Percentiles rank a stretch among this genome's conserved stretches.
These are phyloP conservation scores for Melanostoma mellinum DNA, from an alignment of 2,888 invertebrate species.

Conservation along the genomic window DNA sequence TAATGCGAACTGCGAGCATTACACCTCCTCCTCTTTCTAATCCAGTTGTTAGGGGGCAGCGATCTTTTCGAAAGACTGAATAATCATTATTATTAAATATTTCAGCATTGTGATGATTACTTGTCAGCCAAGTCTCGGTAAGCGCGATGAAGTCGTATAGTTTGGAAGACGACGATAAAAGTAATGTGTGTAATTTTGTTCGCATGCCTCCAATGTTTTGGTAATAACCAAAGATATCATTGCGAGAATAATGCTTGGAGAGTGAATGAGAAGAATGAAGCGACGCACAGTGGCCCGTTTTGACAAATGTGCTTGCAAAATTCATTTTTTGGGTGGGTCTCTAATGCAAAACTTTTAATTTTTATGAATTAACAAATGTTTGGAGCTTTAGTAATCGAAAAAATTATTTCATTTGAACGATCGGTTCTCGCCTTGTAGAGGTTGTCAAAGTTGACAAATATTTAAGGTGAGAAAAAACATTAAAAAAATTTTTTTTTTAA, in stretches of 20 bases:
- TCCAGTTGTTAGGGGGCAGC: background rate
- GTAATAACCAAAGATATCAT: background rate
- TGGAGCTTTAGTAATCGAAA: too few species aligned
- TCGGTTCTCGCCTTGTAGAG: too few species aligned
- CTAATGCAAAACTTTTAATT: too few species aligned
- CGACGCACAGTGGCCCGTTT: too few species aligned
- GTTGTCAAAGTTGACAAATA: too few species aligned
- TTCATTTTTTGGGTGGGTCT: too few species aligned
- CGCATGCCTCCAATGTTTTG: background rate
- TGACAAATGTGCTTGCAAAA: too few species aligned
- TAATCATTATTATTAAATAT: conserved; percentile 1
- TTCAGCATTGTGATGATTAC: background rate
- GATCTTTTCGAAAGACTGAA: conserved; percentile 8
- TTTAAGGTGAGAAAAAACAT: too few species aligned
- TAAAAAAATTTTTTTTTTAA: too few species aligned
- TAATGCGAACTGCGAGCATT: background rate
- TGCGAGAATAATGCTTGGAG: background rate
- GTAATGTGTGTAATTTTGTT: background rate
- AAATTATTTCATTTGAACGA: too few species aligned
- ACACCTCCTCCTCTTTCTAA: conserved; percentile 7
- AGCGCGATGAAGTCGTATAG: background rate
- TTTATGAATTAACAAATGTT: too few species aligned
- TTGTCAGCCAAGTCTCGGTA: conserved; percentile 6
- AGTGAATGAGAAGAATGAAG: too few species aligned
- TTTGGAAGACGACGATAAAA: background rate